These are phyloP conservation scores for Larimichthys polyactis DNA, from an alignment of 2,113 vertebrate species.

Conservation along the genomic window DNA sequence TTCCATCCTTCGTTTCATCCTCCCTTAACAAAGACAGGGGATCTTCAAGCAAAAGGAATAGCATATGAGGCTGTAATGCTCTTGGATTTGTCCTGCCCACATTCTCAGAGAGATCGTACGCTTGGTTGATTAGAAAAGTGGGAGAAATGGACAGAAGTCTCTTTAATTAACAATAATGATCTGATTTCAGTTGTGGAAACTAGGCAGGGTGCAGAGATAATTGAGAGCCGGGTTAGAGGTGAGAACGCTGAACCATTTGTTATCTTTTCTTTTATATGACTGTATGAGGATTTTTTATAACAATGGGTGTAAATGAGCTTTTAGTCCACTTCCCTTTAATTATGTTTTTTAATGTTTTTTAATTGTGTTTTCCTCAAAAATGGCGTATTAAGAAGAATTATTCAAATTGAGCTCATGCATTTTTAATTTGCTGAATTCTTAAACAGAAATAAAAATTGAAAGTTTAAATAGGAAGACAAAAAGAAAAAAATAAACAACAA, in stretches of 20 bases:
- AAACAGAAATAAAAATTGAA: constrained; percentile 32
- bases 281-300: constrained; percentile 37
- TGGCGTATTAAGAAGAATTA: constrained; percentile 14
- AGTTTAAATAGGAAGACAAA: constrained; percentile 15
- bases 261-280: constrained; percentile 2
- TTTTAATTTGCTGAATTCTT: constrained; percentile 33
- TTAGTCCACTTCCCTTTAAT: constrained; percentile 40
- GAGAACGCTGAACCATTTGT: constrained; percentile 22
- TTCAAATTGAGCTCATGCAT: constrained; percentile 46
- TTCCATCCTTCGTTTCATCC: constrained; percentile 73
- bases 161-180: constrained; percentile 77
- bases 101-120: constrained; percentile 71
- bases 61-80: constrained; percentile 75
- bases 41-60: constrained; percentile 80
- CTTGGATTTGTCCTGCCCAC: constrained; percentile 72
- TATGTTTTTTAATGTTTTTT: constrained; percentile 33
- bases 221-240: constrained; percentile 44
- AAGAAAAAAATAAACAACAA: constrained; percentile 1
- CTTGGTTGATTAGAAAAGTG: constrained; percentile 71
- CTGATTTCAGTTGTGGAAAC: constrained; percentile 45
- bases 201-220: constrained; percentile 34
- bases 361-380: too few relatives aligned
- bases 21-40: constrained; percentile 73
- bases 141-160: constrained; percentile 61
- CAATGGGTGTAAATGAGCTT: constrained; percentile 54